Conservation (phyloP, 2,797 vertebrate species). For the Huso huso region DNA sequence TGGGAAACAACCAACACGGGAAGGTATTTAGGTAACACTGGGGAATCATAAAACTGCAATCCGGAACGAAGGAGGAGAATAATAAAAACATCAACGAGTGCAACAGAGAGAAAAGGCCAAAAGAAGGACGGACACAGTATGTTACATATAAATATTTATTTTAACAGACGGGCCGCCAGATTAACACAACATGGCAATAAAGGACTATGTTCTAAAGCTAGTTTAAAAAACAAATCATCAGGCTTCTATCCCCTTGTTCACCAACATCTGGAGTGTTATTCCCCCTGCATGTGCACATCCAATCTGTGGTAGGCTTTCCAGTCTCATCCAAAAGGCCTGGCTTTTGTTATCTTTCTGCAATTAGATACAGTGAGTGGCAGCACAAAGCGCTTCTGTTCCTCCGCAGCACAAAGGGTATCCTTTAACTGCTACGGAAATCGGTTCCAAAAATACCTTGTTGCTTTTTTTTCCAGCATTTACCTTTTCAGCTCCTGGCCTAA, state of each 20-base stretch:
- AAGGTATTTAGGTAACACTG: constrained; percentile 5
- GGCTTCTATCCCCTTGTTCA: background rate
- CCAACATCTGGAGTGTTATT: background rate
- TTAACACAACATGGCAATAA: too few species aligned
- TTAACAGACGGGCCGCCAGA: too few species aligned
- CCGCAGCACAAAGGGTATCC: background rate
- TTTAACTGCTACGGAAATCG: background rate
- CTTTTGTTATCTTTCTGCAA: background rate
- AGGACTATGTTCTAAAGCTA: too few species aligned
- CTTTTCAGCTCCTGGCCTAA: constrained; percentile 1
- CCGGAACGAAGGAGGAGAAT: too few species aligned
- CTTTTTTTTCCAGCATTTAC: background rate
- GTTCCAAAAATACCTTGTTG: background rate
- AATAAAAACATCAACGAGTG: too few species aligned
- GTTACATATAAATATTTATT: too few species aligned
- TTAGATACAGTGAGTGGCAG: background rate
- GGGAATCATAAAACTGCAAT: too few species aligned
- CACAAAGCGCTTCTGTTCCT: constrained; percentile 1
- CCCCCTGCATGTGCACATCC: background rate
- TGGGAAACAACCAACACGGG: constrained; percentile 15
- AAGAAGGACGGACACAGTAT: too few species aligned
- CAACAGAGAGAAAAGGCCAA: too few species aligned
- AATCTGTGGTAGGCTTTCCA: background rate
- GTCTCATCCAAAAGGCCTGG: background rate
- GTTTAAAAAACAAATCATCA: too few species aligned